These are phyloP conservation scores for Hyposoter dolosus DNA, from an alignment of 2,888 invertebrate genomes.

Conservation along the genomic window DNA sequence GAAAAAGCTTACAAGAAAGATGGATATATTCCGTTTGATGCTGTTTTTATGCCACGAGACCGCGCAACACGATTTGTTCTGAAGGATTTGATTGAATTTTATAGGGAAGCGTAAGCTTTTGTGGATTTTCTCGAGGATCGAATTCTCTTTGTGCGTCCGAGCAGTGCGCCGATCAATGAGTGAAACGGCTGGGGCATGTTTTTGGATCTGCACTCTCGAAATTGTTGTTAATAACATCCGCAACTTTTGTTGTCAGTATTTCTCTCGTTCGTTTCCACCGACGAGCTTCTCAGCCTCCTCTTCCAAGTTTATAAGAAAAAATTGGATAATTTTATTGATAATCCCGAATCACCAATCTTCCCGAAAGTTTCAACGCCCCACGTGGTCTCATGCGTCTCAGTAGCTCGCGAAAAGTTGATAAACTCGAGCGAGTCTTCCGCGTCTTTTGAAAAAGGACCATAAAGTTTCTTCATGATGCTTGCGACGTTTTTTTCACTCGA, in stretches of 20 bases:
- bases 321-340: too few relatives aligned
- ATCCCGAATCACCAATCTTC: background rate
- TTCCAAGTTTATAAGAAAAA: background rate
- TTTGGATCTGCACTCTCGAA: background rate
- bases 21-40: constrained; percentile 14
- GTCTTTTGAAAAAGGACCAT: constrained; percentile 51
- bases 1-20: background rate
- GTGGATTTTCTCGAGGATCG: constrained; percentile 20
- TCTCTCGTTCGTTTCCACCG: background rate
- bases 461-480: constrained; percentile 50
- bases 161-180: background rate
- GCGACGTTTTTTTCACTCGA: constrained; percentile 20
- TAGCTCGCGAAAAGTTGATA: constrained; percentile 42
- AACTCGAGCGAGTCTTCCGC: constrained; percentile 40
- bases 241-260: background rate
- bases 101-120: constrained; percentile 14
- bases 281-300: background rate
- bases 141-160: constrained; percentile 29
- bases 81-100: constrained; percentile 25
- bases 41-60: constrained; percentile 6
- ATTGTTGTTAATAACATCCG: background rate
- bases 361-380: constrained; percentile 24
- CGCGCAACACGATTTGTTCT: background rate
- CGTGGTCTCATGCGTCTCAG: constrained; percentile 7
- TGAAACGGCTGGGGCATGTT: background rate